Evolutionary conservation across 2,113 vertebrate genomes (phyloP), one percentile per base, ranked within the genome.

Genomic region (Ammodramus savannarum): DNA sequence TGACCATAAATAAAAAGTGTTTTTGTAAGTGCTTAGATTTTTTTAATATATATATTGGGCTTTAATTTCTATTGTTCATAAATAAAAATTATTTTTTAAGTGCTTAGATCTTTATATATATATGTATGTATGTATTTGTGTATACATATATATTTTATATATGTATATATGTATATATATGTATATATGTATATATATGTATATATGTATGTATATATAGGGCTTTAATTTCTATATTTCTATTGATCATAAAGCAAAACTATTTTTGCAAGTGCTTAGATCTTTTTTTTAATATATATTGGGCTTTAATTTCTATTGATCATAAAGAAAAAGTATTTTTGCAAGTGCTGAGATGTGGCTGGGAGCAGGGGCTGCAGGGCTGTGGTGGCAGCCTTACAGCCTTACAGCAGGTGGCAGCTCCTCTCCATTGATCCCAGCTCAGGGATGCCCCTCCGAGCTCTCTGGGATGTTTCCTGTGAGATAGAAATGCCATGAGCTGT

Each of bases 391-490:
- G 15, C 9, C 1, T 26, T 43, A 44, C 7, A 68, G 15, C 9
- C 1, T 26, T 43, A 44, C 87, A 69, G 76, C 1, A 77, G 85
- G 17, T 41, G 73, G 59, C 65, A 84, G 34, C 54, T 87, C 44
- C 31, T 36, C 75, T 38, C 72, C 21, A 13, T 20, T 31, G 65
- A 54, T 71, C 27, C 54, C 62, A 49, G 36, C 46, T 44, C 4
- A 69, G 20, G 9, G 31, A 7, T 1, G 6, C 20, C 27, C 29
- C 25, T 44, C 11, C 15, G 6, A 16, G 9, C 2, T 0, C 49
- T 22, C 4, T 4, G 69, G 54, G 72, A 19, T n/a, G 27, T 17
- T 49, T 39, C 34, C 34, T 46, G 15, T 1, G 1, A 79, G n/a
- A 21, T 1, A 51, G 6, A 77, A 46, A 16, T 3, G 39, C 54